A percentile compares a stretch with the other conserved stretches of the same genome.
These are phyloP conservation scores for Drosophila monieri DNA, from an alignment of 2,888 invertebrate genomes.

Conservation along the genomic window DNA sequence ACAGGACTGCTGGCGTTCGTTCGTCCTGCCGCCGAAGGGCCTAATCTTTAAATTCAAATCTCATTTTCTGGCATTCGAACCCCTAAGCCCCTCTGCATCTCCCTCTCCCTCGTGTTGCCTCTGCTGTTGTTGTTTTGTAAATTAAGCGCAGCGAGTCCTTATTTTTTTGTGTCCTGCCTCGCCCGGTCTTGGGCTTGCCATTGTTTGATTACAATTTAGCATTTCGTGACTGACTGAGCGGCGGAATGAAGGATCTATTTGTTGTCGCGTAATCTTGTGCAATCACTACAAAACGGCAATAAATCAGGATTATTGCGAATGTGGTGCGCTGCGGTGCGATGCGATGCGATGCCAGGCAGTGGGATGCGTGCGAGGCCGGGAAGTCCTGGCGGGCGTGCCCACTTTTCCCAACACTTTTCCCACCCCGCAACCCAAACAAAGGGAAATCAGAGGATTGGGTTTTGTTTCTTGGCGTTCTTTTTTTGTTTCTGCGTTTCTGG, in stretches of 20 bases:
- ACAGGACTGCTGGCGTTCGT: conserved; percentile 42
- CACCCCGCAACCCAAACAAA: conserved; percentile 44
- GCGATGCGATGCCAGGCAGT: conserved; percentile 44
- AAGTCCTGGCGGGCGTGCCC: conserved; percentile 38
- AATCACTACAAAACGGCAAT: conserved; percentile 83
- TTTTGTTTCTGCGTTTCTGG: conserved; percentile 25
- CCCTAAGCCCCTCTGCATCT: conserved; percentile 14
- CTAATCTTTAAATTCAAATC: conserved; percentile 82
- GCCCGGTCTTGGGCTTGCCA: conserved; percentile 34
- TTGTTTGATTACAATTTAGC: conserved; percentile 82
- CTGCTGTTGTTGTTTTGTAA: conserved; percentile 62
- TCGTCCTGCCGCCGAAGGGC: conserved; percentile 63
- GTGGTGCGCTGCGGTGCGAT: conserved; percentile 59
- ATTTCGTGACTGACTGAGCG: conserved; percentile 78
- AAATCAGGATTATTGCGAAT: conserved; percentile 83
- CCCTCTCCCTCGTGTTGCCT: background rate
- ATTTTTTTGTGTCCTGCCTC: conserved; percentile 43
- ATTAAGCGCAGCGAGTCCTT: conserved; percentile 69
- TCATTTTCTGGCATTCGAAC: conserved; percentile 65
- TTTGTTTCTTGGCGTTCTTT: conserved; percentile 15
- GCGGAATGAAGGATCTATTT: conserved; percentile 81
- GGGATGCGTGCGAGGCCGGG: conserved; percentile 73
- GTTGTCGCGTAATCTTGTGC: conserved; percentile 82
- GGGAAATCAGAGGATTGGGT: conserved; percentile 33
- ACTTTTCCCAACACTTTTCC: conserved; percentile 33